Conservation (phyloP, 2,113 vertebrate species). For the Ploceus nigricollis region DNA sequence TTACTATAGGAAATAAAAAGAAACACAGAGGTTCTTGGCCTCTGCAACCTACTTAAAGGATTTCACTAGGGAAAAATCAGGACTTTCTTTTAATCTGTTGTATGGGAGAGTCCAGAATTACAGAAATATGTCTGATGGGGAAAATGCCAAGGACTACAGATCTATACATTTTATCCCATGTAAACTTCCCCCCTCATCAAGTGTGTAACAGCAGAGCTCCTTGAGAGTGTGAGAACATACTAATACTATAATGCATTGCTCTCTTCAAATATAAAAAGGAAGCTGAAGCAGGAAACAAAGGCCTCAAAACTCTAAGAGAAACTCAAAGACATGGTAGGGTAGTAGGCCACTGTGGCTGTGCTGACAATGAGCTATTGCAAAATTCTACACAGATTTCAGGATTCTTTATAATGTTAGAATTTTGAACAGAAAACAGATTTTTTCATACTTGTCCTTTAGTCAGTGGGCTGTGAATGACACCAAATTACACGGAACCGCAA, state of each 20-base stretch:
- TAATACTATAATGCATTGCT: neutral
- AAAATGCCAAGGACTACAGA: neutral
- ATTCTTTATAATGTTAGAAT: neutral
- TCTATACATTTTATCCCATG: neutral
- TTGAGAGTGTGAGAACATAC: neutral
- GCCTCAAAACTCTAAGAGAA: neutral
- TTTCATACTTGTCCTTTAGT: neutral
- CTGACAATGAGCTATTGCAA: neutral
- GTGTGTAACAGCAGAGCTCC: fast-evolving
- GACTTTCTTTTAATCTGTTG: neutral
- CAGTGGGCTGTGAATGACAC: neutral
- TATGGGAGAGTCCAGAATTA: neutral
- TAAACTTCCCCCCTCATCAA: neutral
- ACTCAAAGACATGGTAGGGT: neutral
- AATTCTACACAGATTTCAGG: neutral
- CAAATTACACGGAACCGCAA: neutral
- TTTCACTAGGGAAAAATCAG: neutral
- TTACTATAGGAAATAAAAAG: neutral
- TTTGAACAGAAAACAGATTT: neutral
- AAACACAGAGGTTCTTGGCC: neutral
- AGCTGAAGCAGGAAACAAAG: neutral
- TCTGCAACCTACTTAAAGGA: neutral
- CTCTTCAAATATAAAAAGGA: neutral
- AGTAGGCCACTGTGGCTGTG: fast-evolving
- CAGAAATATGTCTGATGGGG: neutral